Evolutionary conservation across 2,888 invertebrate genomes (phyloP).

Genomic region (Chrysolina haemoptera): DNA sequence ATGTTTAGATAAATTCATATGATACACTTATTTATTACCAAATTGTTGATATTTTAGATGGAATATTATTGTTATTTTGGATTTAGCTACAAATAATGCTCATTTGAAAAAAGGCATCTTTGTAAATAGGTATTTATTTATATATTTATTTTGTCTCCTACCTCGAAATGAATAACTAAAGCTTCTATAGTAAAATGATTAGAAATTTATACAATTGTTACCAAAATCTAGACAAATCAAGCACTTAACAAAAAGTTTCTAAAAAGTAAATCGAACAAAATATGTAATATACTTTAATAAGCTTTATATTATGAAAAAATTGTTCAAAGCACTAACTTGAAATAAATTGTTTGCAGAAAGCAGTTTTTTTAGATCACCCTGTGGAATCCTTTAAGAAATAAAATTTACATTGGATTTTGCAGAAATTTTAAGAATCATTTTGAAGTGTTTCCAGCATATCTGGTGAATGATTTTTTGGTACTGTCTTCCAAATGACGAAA

Average conservation of each 20-base stretch:
- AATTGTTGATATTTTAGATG: slow-evolving; percentile 53
- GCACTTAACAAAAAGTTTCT: slow-evolving; percentile 47
- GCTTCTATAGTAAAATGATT: slow-evolving; percentile 48
- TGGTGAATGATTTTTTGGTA: no score
- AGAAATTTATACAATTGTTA: slow-evolving; percentile 52
- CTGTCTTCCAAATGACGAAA: no score
- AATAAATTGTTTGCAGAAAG: slow-evolving; percentile 61
- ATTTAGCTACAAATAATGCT: slow-evolving; percentile 30
- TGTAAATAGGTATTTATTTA: slow-evolving; percentile 27
- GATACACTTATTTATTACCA: slow-evolving; percentile 54
- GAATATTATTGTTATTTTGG: slow-evolving; percentile 42
- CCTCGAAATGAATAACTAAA: slow-evolving; percentile 48
- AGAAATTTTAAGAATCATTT: no score
- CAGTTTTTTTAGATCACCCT: no score
- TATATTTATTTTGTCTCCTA: slow-evolving; percentile 44
- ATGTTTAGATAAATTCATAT: slow-evolving; percentile 43
- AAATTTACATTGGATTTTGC: no score
- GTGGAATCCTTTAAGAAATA: no score
- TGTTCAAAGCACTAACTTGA: slow-evolving; percentile 60
- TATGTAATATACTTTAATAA: slow-evolving; percentile 57
- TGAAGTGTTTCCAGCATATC: no score
- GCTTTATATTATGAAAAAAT: slow-evolving; percentile 58
- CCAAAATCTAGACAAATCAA: slow-evolving; percentile 53
- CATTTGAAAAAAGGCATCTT: slow-evolving; percentile 21
- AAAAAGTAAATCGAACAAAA: slow-evolving; percentile 47